Conservation (phyloP, 1,140 invertebrate species). For the Sminthurides bifidus region DNA sequence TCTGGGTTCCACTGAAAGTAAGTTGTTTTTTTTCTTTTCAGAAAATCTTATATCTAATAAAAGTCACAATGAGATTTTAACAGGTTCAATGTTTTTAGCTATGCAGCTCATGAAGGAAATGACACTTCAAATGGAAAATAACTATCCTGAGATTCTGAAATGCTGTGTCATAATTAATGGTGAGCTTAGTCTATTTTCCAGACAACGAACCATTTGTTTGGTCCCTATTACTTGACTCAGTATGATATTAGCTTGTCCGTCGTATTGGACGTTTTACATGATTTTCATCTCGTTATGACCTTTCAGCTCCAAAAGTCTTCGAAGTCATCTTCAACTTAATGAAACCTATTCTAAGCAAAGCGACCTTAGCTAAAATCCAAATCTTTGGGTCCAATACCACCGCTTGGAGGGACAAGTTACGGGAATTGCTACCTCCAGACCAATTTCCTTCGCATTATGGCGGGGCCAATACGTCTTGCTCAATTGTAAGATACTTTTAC, state of each 20-base stretch:
- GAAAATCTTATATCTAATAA: not conserved
- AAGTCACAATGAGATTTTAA: not conserved
- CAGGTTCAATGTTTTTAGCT: not conserved
- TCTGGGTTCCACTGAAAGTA: slow-evolving; percentile 10
- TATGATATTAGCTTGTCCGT: not conserved
- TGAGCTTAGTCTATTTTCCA: not conserved
- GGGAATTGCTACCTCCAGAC: not conserved
- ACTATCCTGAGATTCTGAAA: slow-evolving; percentile 21
- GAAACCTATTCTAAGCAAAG: slow-evolving; percentile 8
- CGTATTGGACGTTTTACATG: not conserved
- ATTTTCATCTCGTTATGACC: not conserved
- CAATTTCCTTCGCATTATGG: slow-evolving; percentile 17
- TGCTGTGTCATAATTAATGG: slow-evolving; percentile 11
- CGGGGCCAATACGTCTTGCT: slow-evolving; percentile 8
- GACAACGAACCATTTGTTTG: not conserved
- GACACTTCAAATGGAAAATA: slow-evolving; percentile 5
- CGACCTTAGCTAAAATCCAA: slow-evolving; percentile 5
- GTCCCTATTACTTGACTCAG: not conserved
- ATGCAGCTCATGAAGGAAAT: not conserved
- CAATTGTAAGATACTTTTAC: not conserved
- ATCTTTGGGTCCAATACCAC: slow-evolving; percentile 5
- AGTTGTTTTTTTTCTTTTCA: not conserved
- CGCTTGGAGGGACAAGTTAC: slow-evolving; percentile 4
- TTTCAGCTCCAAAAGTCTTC: slow-evolving; percentile 12
- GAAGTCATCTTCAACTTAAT: slow-evolving; percentile 7